Evolutionary conservation across 2,113 vertebrate species (phyloP).

Genomic region (Salvelinus namaycush): DNA sequence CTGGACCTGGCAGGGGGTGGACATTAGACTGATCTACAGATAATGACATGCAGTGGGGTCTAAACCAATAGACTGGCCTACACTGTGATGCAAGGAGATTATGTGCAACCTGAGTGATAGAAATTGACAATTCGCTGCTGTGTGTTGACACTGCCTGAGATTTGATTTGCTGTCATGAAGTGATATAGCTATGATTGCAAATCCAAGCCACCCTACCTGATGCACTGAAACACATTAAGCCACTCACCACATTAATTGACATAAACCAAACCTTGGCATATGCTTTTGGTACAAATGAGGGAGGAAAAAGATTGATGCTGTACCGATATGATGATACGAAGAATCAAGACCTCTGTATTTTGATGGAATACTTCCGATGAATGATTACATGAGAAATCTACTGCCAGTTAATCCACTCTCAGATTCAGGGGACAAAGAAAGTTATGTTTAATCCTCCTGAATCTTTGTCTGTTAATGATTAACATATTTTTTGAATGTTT

Average conservation of each 20-base stretch:
- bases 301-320: not conserved
- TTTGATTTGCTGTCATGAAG: slow-evolving; percentile 31
- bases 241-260: not conserved
- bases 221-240: slow-evolving; percentile 11
- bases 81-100: not conserved
- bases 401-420: slow-evolving; percentile 66
- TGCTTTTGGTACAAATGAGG: not conserved
- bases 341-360: slow-evolving; percentile 29
- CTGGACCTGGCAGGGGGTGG: slow-evolving; percentile 74
- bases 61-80: not conserved
- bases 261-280: not conserved
- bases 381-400: slow-evolving; percentile 42
- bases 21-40: slow-evolving; percentile 42
- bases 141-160: slow-evolving; percentile 51
- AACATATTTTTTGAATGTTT: slow-evolving; percentile 41
- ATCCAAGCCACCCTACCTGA: slow-evolving; percentile 23
- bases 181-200: slow-evolving; percentile 20
- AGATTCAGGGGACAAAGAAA: slow-evolving; percentile 39
- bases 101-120: slow-evolving; percentile 16
- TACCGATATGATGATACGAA: slow-evolving; percentile 3
- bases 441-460: slow-evolving; percentile 35
- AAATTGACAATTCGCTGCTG: slow-evolving; percentile 8
- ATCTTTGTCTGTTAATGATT: slow-evolving; percentile 38
- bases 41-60: not conserved
- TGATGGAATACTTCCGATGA: slow-evolving; percentile 11